Conservation (phyloP, 2,888 invertebrate genomes). For the Ellobium chinense region DNA sequence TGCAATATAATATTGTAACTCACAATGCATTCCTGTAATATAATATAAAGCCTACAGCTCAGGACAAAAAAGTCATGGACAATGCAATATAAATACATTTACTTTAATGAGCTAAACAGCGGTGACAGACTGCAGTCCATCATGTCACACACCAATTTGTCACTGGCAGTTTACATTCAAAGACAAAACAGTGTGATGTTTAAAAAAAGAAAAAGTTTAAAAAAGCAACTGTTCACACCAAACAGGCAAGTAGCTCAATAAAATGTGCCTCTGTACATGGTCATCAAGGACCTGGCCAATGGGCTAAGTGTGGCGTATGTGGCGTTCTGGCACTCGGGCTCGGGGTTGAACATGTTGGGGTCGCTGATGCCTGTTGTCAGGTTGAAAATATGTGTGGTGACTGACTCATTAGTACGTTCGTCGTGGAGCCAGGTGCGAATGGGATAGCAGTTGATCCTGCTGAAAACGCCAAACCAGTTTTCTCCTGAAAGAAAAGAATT, state of each 20-base stretch:
- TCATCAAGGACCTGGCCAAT: neutral
- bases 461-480: slow-evolving; percentile 52
- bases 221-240: too few relatives aligned
- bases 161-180: too few relatives aligned
- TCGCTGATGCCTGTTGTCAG: slow-evolving; percentile 55
- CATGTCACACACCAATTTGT: too few relatives aligned
- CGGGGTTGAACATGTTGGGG: slow-evolving; percentile 56
- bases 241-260: neutral
- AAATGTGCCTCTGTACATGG: neutral
- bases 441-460: slow-evolving; percentile 53
- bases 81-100: too few relatives aligned
- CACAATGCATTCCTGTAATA: too few relatives aligned
- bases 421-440: slow-evolving; percentile 49
- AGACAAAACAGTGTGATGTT: neutral
- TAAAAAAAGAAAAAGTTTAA: too few relatives aligned
- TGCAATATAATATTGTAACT: too few relatives aligned
- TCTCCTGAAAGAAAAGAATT: too few relatives aligned
- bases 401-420: slow-evolving; percentile 50
- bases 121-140: too few relatives aligned
- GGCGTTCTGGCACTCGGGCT: slow-evolving; percentile 52
- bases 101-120: too few relatives aligned
- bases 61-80: too few relatives aligned
- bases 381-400: slow-evolving; percentile 54
- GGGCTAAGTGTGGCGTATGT: slow-evolving; percentile 7
- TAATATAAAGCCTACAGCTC: too few relatives aligned